Base-by-base conservation (phyloP, 2,797 vertebrate genomes). In the Picus viridis region DNA sequence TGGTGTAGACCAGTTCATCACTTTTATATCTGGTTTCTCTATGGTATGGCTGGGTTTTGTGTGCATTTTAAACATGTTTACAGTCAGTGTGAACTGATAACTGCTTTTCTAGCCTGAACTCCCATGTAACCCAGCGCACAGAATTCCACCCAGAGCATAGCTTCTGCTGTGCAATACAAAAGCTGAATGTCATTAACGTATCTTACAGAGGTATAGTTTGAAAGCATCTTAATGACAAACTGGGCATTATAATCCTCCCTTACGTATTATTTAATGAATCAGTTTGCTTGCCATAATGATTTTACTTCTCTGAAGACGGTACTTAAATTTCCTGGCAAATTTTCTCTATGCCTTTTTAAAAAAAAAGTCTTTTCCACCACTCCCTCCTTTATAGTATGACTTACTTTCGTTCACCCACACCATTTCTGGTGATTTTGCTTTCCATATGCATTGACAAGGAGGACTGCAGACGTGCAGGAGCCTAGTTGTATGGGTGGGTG, bases 161-260 rank as follows among this genome's bases (percentile, higher is more conserved):
- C 69, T 93, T 92, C 68, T 94, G 83, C 83, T 69, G 51, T 88
- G 80, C 84, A 93, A 67, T 92, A 71, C 30, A 69, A 83, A 96
- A 74, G 63, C 64, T 71, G 83, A 70, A 58, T 91, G 81, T 89
- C 54, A 76, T 94, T 94, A 89, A 20, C 3, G 36, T 86, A 71
- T 85, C 61, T 86, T 94, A 90, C 24, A 91, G 89, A 92, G 91
- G 47, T 91, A 59, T 65, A 83, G 51, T 96, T 92, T 93, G 83
- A 89, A 93, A 94, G 74, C 41, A 83, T 93, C 94, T 94, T 95
- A 91, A 91, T 96, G 87, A 89, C 77, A 89, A 88, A 80, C 59
- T 82, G 69, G n/a, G 45, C 76, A 81, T 86, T 94, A 76, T 74
- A 89, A 77, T 89, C 80, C 51, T 96, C 83, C 74, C 57, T 77